Conservation (phyloP, 1,140 invertebrate species). For the Pseudomyrmex cubaensis region DNA sequence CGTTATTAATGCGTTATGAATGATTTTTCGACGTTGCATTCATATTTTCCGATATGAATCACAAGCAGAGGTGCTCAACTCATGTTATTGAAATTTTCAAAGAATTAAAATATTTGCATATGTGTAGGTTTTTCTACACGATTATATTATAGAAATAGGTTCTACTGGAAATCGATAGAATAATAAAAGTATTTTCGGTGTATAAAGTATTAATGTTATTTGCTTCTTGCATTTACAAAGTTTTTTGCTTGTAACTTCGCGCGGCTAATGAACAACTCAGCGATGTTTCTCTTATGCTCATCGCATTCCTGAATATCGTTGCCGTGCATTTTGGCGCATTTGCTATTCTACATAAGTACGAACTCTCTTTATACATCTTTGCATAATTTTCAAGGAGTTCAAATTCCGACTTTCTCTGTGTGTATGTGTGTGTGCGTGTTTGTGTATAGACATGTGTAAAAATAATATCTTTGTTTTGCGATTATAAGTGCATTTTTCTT, state of each 20-base stretch:
- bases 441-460: not conserved
- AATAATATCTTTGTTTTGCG: not conserved
- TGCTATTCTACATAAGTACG: conserved; percentile 28
- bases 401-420: too few species aligned
- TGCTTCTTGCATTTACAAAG: not conserved
- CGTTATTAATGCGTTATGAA: conserved; percentile 74
- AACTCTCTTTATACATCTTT: not conserved
- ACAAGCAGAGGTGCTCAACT: conserved; percentile 64
- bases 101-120: too few species aligned
- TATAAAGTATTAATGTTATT: not conserved
- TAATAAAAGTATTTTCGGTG: not conserved
- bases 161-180: too few species aligned
- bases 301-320: conserved; percentile 66
- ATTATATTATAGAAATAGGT: too few species aligned
- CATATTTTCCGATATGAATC: conserved; percentile 68
- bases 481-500: too few species aligned
- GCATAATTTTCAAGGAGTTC: too few species aligned
- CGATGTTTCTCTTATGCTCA: conserved; percentile 43
- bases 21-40: conserved; percentile 79
- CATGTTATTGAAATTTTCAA: not conserved
- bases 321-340: conserved; percentile 48
- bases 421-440: too few species aligned
- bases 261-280: not conserved
- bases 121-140: too few species aligned
- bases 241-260: not conserved